Conservation (phyloP, 2,888 invertebrate genomes). For the Euspilapteryx auroguttella region DNA sequence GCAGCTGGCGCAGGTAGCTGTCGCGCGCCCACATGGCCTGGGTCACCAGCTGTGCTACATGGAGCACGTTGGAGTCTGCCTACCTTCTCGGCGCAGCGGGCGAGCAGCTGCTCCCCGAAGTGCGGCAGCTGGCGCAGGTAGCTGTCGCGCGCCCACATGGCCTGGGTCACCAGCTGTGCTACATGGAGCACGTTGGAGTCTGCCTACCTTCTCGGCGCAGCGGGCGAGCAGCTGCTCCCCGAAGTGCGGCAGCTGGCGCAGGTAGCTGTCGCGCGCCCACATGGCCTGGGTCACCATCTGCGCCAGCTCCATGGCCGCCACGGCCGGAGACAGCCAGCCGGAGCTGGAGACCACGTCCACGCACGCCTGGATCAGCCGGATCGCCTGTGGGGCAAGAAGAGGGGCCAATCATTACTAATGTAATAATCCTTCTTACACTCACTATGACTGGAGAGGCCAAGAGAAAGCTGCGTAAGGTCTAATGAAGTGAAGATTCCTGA, state of each 20-base stretch:
- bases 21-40: constrained; percentile 99
- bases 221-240: constrained; percentile 84
- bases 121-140: constrained; percentile 97
- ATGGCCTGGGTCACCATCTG: constrained; percentile 99
- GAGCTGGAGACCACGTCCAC: constrained; percentile 91
- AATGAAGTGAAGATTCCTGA: too few species aligned
- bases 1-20: constrained; percentile 94
- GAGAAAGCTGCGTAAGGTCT: too few species aligned
- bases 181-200: too few species aligned
- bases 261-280: constrained; percentile 98
- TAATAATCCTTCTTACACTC: too few species aligned
- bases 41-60: constrained; percentile 99
- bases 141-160: constrained; percentile 99
- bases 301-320: constrained; percentile 98
- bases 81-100: constrained; percentile 88
- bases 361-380: constrained; percentile 90
- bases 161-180: constrained; percentile 99
- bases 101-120: constrained; percentile 85
- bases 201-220: constrained; percentile 82
- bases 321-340: constrained; percentile 97
- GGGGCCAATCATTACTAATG: too few species aligned
- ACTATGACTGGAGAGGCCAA: too few species aligned
- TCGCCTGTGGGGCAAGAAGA: constrained; percentile 57
- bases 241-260: constrained; percentile 97
- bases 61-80: too few species aligned